phyloP scores from a whole-genome alignment of 2,797 vertebrate genomes.

The Gambusia yucatana region DNA sequence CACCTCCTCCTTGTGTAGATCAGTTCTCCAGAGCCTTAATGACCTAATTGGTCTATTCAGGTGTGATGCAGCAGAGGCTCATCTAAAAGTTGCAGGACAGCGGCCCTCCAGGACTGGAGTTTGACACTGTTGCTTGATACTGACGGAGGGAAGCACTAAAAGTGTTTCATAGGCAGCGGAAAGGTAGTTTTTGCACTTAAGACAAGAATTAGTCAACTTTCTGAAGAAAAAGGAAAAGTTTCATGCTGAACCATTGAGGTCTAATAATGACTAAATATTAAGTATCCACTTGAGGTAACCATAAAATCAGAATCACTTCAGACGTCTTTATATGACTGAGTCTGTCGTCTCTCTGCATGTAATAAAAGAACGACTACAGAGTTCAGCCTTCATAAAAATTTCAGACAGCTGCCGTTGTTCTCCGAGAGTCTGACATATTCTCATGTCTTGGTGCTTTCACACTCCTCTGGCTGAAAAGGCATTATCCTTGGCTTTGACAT shows the following conservation, averaged over 20 bases:
- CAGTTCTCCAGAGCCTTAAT: too few species aligned
- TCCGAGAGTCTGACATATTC: neutral
- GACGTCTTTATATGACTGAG: neutral
- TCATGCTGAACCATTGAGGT: neutral
- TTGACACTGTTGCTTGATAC: constrained; percentile 13
- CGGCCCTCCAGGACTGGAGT: too few species aligned
- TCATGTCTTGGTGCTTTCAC: neutral
- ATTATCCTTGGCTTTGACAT: neutral
- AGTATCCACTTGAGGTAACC: neutral
- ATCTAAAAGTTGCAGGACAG: too few species aligned
- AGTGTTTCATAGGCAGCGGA: neutral
- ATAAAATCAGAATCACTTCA: neutral
- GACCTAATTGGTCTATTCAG: too few species aligned
- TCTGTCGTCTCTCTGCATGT: neutral
- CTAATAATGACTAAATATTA: neutral
- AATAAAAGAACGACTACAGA: neutral
- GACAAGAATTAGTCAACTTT: neutral
- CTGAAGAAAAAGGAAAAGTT: neutral
- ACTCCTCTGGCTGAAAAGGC: neutral
- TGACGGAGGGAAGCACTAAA: constrained; percentile 23
- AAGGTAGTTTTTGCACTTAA: constrained; percentile 1
- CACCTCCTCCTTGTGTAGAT: too few species aligned
- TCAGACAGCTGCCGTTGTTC: neutral
- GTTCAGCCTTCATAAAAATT: neutral
- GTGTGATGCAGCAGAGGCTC: too few species aligned